phyloP scores from a whole-genome alignment of 2,797 vertebrate genomes.

The Poliocrania exsul region DNA sequence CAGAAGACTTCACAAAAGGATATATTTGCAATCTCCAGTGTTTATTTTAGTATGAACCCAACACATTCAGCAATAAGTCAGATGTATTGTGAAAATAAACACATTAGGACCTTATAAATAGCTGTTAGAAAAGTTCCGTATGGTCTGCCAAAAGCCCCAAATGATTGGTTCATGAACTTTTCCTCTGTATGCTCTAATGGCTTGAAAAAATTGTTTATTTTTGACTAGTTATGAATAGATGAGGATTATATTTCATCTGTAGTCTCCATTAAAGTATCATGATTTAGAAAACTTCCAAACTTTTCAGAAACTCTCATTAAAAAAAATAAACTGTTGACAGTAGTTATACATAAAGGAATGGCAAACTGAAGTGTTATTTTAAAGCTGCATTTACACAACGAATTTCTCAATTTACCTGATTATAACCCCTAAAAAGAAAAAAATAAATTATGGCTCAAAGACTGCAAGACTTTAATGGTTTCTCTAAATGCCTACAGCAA shows the following conservation, averaged over 20 bases:
- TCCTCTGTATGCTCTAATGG: slow-evolving; percentile 49
- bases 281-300: slow-evolving; percentile 55
- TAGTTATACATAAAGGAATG: background rate
- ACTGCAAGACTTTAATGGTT: background rate
- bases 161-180: slow-evolving; percentile 75
- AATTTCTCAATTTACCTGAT: slow-evolving; percentile 26
- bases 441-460: background rate
- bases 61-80: slow-evolving; percentile 72
- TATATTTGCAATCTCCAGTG: slow-evolving; percentile 68
- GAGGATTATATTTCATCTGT: slow-evolving; percentile 62
- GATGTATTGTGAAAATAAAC: slow-evolving; percentile 76
- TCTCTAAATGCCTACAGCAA: background rate
- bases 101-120: slow-evolving; percentile 71
- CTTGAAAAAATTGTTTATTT: slow-evolving; percentile 60
- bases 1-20: slow-evolving; percentile 60
- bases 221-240: slow-evolving; percentile 68
- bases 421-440: background rate
- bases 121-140: slow-evolving; percentile 69
- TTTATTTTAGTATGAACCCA: slow-evolving; percentile 74
- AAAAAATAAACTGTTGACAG: slow-evolving; percentile 62
- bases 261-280: slow-evolving; percentile 54
- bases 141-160: slow-evolving; percentile 66
- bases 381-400: slow-evolving; percentile 13
- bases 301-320: slow-evolving; percentile 41
- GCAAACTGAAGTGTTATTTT: slow-evolving; percentile 9